Evolutionary conservation across 2,797 vertebrate genomes (phyloP), one percentile per base, ranked within the genome.

Genomic region (Eremophila alpestris): DNA sequence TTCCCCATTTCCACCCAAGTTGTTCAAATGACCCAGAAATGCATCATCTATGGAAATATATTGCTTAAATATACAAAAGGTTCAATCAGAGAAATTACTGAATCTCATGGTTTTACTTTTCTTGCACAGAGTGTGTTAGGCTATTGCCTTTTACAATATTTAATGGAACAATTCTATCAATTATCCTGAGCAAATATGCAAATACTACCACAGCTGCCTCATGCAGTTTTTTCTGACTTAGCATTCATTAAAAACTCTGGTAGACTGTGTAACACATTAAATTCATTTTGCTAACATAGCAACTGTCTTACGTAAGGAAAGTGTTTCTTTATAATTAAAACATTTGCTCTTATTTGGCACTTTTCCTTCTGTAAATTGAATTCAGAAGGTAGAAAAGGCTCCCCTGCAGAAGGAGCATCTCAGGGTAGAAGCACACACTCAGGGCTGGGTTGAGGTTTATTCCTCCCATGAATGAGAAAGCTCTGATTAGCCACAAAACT

Each of bases 151-250:
- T 96, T 93, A 96, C 89, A 96, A 93, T 97, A 97, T 93, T 98
- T 97, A 98, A 98, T 97, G 97, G 97, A 97, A 97, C 95, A 95
- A 97, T 97, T 97, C 95, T 96, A 97, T 97, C 97, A 97, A 97
- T 98, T 97, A 98, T 94, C 76, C 92, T 93, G 92, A 97, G 95
- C 96, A 98, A 97, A 97, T 96, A 97, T 49, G 93, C 91, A 97
- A 96, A 96, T 86, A 91, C 43, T 94, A 88, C 74, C 46, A 80
- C 86, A 78, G 90, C 75, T 95, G 88, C 79, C 94, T 97, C 94
- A 82, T 88, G 80, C 85, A 90, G 91, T 46, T 51, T 96, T 96
- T 97, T 91, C 94, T 96, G 89, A 96, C 74, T 96, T 91, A 85
- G 93, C 82, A 94, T 96, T 96, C 92, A 97, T 97, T 96, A 96